Conservation (phyloP, 2,113 vertebrate species). For the Telmatochromis brachygnathus region DNA sequence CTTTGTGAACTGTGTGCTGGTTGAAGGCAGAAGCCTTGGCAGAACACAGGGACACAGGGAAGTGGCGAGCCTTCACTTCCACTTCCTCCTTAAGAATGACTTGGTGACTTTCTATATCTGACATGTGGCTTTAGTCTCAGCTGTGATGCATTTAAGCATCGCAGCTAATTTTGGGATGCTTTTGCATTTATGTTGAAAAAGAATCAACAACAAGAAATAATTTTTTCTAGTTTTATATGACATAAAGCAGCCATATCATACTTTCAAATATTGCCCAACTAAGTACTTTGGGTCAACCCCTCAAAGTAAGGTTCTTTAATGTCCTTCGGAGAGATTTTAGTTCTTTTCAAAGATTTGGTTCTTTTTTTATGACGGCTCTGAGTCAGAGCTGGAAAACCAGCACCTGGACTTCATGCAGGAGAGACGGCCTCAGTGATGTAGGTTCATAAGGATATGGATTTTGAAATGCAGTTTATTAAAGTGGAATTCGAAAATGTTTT, state of each 20-base stretch:
- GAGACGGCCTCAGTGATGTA: not conserved
- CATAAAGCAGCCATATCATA: not conserved
- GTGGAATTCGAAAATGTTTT: too few relatives aligned
- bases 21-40: not conserved
- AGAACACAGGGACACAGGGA: not conserved
- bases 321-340: accelerated
- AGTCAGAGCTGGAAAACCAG: not conserved
- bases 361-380: not conserved
- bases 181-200: not conserved
- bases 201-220: not conserved
- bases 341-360: not conserved
- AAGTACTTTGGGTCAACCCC: not conserved
- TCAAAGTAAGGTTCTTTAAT: not conserved
- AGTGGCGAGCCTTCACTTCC: not conserved
- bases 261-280: not conserved
- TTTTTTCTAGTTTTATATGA: not conserved
- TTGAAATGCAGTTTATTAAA: too few relatives aligned
- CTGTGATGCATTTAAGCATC: accelerated
- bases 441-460: not conserved
- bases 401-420: not conserved
- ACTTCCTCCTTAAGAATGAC: not conserved
- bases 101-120: not conserved
- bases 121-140: not conserved
- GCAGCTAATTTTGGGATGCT: accelerated
- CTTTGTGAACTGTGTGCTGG: not conserved